These are phyloP conservation scores for Anodontia alba DNA, from an alignment of 2,888 invertebrate species.

Conservation along the genomic window DNA sequence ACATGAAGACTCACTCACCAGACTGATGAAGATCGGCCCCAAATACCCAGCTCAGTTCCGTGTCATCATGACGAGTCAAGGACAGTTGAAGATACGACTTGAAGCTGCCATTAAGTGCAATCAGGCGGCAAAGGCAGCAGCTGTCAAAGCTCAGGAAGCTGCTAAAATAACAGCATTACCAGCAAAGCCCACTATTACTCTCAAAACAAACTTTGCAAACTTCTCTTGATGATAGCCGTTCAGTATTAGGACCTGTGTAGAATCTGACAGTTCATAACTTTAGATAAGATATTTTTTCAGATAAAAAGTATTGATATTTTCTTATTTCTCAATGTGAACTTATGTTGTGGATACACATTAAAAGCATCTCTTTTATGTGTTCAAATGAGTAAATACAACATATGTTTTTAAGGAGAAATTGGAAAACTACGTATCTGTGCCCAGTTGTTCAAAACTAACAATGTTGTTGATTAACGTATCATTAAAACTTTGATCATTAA, in stretches of 20 bases:
- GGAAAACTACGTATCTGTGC: too few species aligned
- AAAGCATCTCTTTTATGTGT: too few species aligned
- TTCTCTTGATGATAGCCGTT: conserved; percentile 87
- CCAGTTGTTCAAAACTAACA: too few species aligned
- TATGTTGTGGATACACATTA: too few species aligned
- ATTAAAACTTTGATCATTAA: too few species aligned
- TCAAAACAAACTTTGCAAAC: conserved; percentile 94
- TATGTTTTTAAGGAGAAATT: too few species aligned
- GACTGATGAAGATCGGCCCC: conserved; percentile 96
- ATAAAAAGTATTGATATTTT: too few species aligned
- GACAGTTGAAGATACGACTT: conserved; percentile 92
- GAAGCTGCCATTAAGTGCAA: conserved; percentile 93
- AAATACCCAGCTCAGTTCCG: conserved; percentile 98
- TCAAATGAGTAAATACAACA: too few species aligned
- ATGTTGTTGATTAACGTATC: too few species aligned
- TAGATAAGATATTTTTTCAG: too few species aligned
- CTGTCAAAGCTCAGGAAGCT: conserved; percentile 62
- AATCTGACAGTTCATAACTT: neutral
- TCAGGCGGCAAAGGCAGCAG: conserved; percentile 87
- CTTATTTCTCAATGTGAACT: too few species aligned
- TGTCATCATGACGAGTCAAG: conserved; percentile 93
- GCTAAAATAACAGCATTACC: conserved; percentile 61
- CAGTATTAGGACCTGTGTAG: too few species aligned
- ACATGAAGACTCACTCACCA: conserved; percentile 95
- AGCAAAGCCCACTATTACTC: conserved; percentile 67